These are phyloP conservation scores for Capitulum mitella DNA, from an alignment of 2,888 invertebrate genomes.

Conservation along the genomic window DNA sequence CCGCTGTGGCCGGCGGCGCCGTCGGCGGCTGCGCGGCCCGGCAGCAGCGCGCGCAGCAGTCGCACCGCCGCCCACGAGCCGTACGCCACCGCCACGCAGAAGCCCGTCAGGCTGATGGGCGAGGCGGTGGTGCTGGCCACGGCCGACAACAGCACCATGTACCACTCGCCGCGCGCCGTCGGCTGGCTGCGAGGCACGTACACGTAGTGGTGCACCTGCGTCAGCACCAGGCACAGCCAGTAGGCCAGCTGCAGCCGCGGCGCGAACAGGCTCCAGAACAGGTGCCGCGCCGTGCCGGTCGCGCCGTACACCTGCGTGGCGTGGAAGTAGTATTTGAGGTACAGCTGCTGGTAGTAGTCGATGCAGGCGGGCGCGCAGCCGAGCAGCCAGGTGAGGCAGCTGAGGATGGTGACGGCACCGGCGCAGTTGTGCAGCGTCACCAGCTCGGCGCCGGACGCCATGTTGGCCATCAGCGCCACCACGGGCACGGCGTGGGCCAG, in stretches of 20 bases:
- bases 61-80: slow-evolving; percentile 44
- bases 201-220: slow-evolving; percentile 42
- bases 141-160: slow-evolving; percentile 43
- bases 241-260: slow-evolving; percentile 48
- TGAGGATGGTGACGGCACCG: slow-evolving; percentile 43
- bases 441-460: slow-evolving; percentile 37
- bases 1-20: slow-evolving; percentile 42
- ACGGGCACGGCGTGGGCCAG: slow-evolving; percentile 46
- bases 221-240: slow-evolving; percentile 47
- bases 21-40: slow-evolving; percentile 36
- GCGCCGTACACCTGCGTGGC: slow-evolving; percentile 32
- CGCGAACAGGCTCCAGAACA: slow-evolving; percentile 46
- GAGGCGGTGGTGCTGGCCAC: slow-evolving; percentile 47
- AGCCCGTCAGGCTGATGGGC: slow-evolving; percentile 48
- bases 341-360: not conserved
- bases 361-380: slow-evolving; percentile 7
- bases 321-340: slow-evolving; percentile 22
- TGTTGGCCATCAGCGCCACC: slow-evolving; percentile 41
- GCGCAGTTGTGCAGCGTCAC: slow-evolving; percentile 46
- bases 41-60: slow-evolving; percentile 41
- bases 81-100: slow-evolving; percentile 49
- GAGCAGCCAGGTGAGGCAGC: slow-evolving; percentile 32
- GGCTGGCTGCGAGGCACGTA: slow-evolving; percentile 32
- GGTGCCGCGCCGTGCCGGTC: slow-evolving; percentile 40
- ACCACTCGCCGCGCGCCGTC: slow-evolving; percentile 42